phyloP scores from a whole-genome alignment of 1,140 invertebrate genomes.

The Psix sp. region DNA sequence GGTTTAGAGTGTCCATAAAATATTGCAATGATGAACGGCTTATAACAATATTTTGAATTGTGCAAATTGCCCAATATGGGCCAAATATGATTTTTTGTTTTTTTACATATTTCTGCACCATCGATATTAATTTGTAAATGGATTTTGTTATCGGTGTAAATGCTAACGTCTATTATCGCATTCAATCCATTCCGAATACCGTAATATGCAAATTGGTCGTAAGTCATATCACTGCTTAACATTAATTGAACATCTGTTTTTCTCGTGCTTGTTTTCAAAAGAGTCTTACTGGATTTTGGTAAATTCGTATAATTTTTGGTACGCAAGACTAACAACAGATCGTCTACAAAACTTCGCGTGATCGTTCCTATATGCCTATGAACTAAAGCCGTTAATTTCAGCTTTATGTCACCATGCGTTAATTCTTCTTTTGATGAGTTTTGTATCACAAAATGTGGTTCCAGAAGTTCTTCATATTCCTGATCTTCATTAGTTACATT shows the following conservation, averaged over 20 bases:
- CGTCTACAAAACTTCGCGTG: constrained; percentile 10
- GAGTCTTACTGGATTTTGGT: constrained; percentile 20
- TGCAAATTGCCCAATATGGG: constrained; percentile 22
- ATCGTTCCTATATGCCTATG: constrained; percentile 5
- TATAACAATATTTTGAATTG: constrained; percentile 8
- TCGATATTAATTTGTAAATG: background rate
- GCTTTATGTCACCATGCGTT: constrained; percentile 10
- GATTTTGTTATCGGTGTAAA: constrained; percentile 29
- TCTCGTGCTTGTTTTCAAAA: constrained; percentile 18
- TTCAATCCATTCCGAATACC: constrained; percentile 15
- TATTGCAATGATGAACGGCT: constrained; percentile 30
- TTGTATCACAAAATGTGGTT: background rate
- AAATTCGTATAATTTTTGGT: constrained; percentile 14
- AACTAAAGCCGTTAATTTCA: constrained; percentile 3
- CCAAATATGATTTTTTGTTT: constrained; percentile 19
- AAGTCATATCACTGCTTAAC: constrained; percentile 15
- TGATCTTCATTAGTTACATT: no score
- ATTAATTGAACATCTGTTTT: constrained; percentile 19
- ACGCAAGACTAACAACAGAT: constrained; percentile 20
- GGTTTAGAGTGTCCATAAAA: constrained; percentile 46
- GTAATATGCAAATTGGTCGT: constrained; percentile 5
- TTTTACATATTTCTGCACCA: constrained; percentile 29
- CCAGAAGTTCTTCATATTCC: no score
- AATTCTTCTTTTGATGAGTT: constrained; percentile 4
- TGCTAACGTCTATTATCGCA: constrained; percentile 7